Evolutionary conservation across 2,113 vertebrate genomes (phyloP).

Genomic region (Perca schrenkii): DNA sequence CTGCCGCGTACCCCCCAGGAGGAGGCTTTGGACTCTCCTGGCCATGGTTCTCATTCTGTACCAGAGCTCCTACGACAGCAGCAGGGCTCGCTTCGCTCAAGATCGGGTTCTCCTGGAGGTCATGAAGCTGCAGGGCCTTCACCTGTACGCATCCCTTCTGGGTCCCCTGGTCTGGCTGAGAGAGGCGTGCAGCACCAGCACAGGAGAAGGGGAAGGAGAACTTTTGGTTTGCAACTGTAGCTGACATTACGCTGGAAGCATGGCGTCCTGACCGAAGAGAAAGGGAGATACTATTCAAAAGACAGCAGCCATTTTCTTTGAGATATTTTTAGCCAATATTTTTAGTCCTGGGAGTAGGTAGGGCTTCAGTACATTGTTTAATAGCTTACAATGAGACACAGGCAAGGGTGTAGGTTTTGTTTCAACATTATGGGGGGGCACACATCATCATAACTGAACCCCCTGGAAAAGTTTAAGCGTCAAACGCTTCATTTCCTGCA

Average conservation of each 20-base stretch:
- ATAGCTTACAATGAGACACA: conserved; percentile 22
- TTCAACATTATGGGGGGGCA: too few relatives aligned
- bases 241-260: conserved; percentile 75
- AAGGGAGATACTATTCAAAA: conserved; percentile 11
- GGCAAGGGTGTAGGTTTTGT: not conserved
- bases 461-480: too few relatives aligned
- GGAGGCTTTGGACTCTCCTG: conserved; percentile 17
- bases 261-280: conserved; percentile 58
- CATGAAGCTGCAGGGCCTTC: conserved; percentile 37
- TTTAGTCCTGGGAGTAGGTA: conserved; percentile 16
- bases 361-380: not conserved
- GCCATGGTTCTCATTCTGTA: conserved; percentile 20
- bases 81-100: not conserved
- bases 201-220: conserved; percentile 78
- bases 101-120: conserved; percentile 38
- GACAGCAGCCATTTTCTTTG: conserved; percentile 5
- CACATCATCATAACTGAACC: too few relatives aligned
- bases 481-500: too few relatives aligned
- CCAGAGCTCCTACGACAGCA: conserved; percentile 21
- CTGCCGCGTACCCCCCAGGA: not conserved
- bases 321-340: conserved; percentile 29
- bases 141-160: conserved; percentile 57
- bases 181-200: conserved; percentile 25
- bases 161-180: conserved; percentile 47
- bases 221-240: conserved; percentile 76